Percentiles rank a stretch among this genome's conserved stretches.
phyloP scores from a whole-genome alignment of 2,888 invertebrate genomes.

The Phalera bucephala region DNA sequence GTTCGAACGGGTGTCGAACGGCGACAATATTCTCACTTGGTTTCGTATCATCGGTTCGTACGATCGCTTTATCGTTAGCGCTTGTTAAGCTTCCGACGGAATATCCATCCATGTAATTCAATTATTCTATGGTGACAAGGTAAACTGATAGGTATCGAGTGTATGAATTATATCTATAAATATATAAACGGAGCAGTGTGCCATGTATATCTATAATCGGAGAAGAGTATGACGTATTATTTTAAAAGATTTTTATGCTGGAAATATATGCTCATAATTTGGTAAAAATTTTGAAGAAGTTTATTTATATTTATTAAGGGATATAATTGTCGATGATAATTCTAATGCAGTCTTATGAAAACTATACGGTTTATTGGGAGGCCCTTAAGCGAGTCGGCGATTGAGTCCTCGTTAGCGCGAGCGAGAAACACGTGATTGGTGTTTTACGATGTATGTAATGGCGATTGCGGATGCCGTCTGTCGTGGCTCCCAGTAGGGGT shows the following conservation, averaged over 20 bases:
- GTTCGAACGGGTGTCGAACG: too few relatives aligned
- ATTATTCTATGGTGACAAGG: slow-evolving; percentile 82
- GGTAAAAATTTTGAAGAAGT: slow-evolving; percentile 77
- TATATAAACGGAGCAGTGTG: slow-evolving; percentile 75
- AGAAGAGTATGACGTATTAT: slow-evolving; percentile 73
- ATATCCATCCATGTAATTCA: slow-evolving; percentile 82
- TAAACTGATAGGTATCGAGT: slow-evolving; percentile 73
- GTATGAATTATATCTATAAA: slow-evolving; percentile 57
- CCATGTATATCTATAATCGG: slow-evolving; percentile 78
- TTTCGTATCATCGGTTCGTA: slow-evolving; percentile 20
- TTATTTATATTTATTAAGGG: slow-evolving; percentile 74
- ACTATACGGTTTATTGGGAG: slow-evolving; percentile 44
- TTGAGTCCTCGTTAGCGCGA: neutral
- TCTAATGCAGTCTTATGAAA: slow-evolving; percentile 57
- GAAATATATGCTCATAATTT: slow-evolving; percentile 80
- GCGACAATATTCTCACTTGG: slow-evolving; percentile 2
- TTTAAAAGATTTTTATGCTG: slow-evolving; percentile 76
- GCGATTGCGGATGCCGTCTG: too few relatives aligned
- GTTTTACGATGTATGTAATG: slow-evolving; percentile 8
- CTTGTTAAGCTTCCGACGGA: slow-evolving; percentile 76
- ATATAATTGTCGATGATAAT: slow-evolving; percentile 42
- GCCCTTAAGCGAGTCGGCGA: slow-evolving; percentile 27
- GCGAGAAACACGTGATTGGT: slow-evolving; percentile 1
- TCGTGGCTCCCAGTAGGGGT: slow-evolving; percentile 21
- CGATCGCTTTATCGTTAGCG: slow-evolving; percentile 51